Evolutionary conservation across 1,140 invertebrate species (phyloP).

Genomic region (Latrodectus geometricus): DNA sequence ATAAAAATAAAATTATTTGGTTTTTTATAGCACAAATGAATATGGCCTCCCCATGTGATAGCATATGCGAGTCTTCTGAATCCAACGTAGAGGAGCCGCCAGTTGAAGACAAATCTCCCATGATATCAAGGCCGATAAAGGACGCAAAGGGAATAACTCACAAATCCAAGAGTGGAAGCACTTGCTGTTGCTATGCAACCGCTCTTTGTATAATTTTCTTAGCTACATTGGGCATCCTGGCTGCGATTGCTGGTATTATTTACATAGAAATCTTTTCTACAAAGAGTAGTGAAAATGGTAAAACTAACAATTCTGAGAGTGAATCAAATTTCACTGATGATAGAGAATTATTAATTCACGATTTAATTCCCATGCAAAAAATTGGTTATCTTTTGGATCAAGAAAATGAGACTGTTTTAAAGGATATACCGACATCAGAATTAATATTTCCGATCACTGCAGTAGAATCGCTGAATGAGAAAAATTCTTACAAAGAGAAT

Average conservation of each 20-base stretch:
- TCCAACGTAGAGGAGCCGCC: background rate
- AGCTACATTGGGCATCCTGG: slow-evolving; percentile 2
- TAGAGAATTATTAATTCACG: too few species aligned
- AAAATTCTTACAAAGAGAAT: too few species aligned
- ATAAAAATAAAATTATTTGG: background rate
- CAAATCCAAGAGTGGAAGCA: background rate
- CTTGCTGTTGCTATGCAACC: slow-evolving; percentile 23
- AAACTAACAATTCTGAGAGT: too few species aligned
- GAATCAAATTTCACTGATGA: too few species aligned
- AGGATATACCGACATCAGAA: too few species aligned
- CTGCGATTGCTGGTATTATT: slow-evolving; percentile 17
- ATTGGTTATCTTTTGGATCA: too few species aligned
- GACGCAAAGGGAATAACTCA: background rate
- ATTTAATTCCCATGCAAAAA: too few species aligned
- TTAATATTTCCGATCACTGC: too few species aligned
- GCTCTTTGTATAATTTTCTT: background rate
- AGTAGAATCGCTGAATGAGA: too few species aligned
- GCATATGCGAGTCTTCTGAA: background rate
- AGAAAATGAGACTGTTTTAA: too few species aligned
- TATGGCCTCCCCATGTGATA: background rate
- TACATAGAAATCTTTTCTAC: slow-evolving; percentile 35
- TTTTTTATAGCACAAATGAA: slow-evolving; percentile 20
- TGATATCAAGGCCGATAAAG: background rate
- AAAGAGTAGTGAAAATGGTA: too few species aligned
- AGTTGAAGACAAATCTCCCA: too few species aligned